These are phyloP conservation scores for Steinernema carpocapsae DNA, from an alignment of 2,888 invertebrate genomes.

Conservation along the genomic window DNA sequence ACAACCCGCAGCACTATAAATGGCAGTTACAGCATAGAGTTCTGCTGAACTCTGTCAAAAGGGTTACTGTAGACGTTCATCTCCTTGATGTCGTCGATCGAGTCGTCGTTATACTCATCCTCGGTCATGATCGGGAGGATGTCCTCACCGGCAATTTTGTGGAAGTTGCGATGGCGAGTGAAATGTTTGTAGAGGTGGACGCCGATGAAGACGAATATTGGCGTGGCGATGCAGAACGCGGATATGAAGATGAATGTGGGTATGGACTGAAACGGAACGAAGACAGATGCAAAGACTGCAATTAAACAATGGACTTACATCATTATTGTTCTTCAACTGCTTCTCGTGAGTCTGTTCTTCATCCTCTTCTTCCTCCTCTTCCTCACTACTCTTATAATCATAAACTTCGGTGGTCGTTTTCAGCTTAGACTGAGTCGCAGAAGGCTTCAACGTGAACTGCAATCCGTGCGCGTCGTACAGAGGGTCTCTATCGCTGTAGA, in stretches of 20 bases:
- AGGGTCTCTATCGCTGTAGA: background rate
- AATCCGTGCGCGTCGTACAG: slow-evolving; percentile 3
- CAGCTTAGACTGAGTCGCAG: background rate
- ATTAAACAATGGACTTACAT: background rate
- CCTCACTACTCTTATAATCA: background rate
- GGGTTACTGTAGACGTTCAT: slow-evolving; percentile 26
- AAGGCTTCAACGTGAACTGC: background rate
- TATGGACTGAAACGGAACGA: slow-evolving; percentile 3
- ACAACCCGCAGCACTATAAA: slow-evolving; percentile 20
- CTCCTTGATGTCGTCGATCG: slow-evolving; percentile 25
- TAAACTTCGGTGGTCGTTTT: background rate
- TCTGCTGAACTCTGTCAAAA: background rate
- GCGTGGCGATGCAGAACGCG: background rate
- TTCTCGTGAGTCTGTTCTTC: background rate
- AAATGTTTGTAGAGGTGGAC: background rate
- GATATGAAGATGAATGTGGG: background rate
- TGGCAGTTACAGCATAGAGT: background rate
- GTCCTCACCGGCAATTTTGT: slow-evolving; percentile 26
- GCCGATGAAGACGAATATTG: background rate
- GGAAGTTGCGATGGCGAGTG: background rate
- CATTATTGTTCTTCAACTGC: background rate
- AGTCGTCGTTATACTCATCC: slow-evolving; percentile 32
- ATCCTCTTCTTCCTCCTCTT: background rate
- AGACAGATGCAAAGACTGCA: no score
- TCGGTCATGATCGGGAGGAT: slow-evolving; percentile 14